Conservation (phyloP, 2,888 invertebrate species). For the Pasiphila rectangulata region DNA sequence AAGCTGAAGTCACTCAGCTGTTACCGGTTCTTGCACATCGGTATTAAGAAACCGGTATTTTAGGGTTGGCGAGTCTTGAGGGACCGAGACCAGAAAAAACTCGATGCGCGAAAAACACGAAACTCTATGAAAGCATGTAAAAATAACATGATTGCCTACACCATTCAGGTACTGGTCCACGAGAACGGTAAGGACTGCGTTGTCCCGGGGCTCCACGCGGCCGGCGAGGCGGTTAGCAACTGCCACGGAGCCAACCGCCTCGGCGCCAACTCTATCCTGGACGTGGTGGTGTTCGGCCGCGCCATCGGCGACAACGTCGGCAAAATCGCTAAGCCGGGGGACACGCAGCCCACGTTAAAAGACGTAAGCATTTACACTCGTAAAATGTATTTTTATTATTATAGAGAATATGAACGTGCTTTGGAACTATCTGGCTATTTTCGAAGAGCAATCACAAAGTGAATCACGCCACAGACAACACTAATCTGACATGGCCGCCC, state of each 20-base stretch:
- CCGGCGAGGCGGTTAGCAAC: constrained; percentile 95
- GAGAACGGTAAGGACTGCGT: constrained; percentile 82
- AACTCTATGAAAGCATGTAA: not conserved
- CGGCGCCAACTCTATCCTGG: constrained; percentile 98
- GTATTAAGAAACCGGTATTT: not conserved
- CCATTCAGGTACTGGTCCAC: constrained; percentile 78
- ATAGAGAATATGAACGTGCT: no score
- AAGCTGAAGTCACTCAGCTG: no score
- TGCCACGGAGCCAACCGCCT: constrained; percentile 99
- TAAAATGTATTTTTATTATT: no score
- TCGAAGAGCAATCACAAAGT: no score
- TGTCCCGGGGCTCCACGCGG: constrained; percentile 94
- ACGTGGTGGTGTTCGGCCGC: constrained; percentile 97
- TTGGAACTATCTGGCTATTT: no score
- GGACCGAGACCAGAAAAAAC: no score
- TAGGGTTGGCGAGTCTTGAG: no score
- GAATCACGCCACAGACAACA: no score
- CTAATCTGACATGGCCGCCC: no score
- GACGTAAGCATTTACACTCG: constrained; percentile 82
- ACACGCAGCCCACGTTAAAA: constrained; percentile 84
- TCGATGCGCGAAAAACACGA: no score
- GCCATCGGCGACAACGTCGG: constrained; percentile 94
- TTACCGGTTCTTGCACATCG: no score
- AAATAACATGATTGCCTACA: not conserved
- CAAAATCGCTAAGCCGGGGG: constrained; percentile 90